Evolutionary conservation across 1,140 invertebrate species (phyloP), one percentile per base, ranked within the genome.

Genomic region (Sycophaga agraensis): DNA sequence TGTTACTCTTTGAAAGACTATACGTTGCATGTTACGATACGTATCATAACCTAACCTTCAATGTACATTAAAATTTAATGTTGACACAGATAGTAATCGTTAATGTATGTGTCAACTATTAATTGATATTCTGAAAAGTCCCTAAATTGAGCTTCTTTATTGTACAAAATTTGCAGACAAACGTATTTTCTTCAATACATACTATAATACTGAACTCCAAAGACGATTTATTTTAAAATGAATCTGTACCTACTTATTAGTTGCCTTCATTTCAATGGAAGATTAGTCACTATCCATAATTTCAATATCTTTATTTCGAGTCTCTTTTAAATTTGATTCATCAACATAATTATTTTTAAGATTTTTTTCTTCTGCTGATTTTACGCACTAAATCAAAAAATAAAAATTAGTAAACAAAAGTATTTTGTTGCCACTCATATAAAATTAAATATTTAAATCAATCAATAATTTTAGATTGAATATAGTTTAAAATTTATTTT

Each of bases 321-420:
- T 50, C 54, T 79, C 77, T 35, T 71, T 79, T 42, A 78, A 51
- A 34, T 79, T 73, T 5, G 78, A 80, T 43, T 81, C 79, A 42
- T 81, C 79, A 19, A 79, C 77, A 58, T 76, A 79, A 68, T 70
- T 72, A 60, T 75, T 78, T 40, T 80, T 81, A 54, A 74, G 69
- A 63, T 79, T 79, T 56, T 74, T 79, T 61, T 81, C 79, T 58
- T 78, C 78, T n/a, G 69, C 46, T 51, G 79, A 81, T 59, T 81
- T 79, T 39, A 81, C 69, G 26, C 79, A 81, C 79, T 81, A 65
- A 43, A 75, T 74, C 19, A 49, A 56, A 37, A 42, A 49, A 49
- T 22, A 49, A 16, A 24, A 16, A n/a, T 21, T 34, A 49, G 2
- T 14, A 46, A 46, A 46, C 12, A 9, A 46, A 46, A 22, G 22